A percentile compares a stretch with the other conserved stretches of the same genome.
phyloP scores from a whole-genome alignment of 2,888 invertebrate genomes.

The Andrena praecox region DNA sequence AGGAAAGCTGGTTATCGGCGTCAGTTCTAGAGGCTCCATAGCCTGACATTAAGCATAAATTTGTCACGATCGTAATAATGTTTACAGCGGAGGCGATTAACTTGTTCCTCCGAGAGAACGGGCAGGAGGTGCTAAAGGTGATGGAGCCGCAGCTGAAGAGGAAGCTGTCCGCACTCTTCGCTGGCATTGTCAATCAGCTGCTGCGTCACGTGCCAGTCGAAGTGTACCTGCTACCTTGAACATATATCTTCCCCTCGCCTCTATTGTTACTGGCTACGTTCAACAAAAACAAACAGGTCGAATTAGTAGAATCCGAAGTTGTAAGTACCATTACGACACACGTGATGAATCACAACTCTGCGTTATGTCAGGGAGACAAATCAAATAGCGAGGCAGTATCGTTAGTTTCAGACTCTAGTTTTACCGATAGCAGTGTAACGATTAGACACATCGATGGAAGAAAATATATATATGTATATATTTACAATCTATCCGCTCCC shows the following conservation, averaged over 20 bases:
- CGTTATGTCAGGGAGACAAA: slow-evolving; percentile 1
- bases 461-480: slow-evolving; percentile 22
- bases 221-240: slow-evolving; percentile 86
- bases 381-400: not conserved
- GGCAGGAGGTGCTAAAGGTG: slow-evolving; percentile 89
- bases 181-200: slow-evolving; percentile 88
- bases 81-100: slow-evolving; percentile 90
- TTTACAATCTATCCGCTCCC: not conserved
- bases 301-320: not conserved
- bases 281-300: not conserved
- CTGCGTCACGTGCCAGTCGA: slow-evolving; percentile 88
- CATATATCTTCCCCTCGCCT: not conserved
- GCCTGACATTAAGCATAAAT: no score
- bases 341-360: slow-evolving; percentile 13
- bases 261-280: not conserved
- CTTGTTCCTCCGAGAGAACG: slow-evolving; percentile 89
- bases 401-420: slow-evolving; percentile 9
- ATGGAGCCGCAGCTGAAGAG: slow-evolving; percentile 90
- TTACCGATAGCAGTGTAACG: not conserved
- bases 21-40: no score
- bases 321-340: slow-evolving; percentile 22
- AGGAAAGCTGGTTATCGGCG: no score
- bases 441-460: slow-evolving; percentile 1
- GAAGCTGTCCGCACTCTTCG: slow-evolving; percentile 88
- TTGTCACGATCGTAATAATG: not conserved